A percentile compares a stretch with the other conserved stretches of the same genome.
Conservation (phyloP, 2,888 invertebrate genomes). For the Pantelozetes paolii region DNA sequence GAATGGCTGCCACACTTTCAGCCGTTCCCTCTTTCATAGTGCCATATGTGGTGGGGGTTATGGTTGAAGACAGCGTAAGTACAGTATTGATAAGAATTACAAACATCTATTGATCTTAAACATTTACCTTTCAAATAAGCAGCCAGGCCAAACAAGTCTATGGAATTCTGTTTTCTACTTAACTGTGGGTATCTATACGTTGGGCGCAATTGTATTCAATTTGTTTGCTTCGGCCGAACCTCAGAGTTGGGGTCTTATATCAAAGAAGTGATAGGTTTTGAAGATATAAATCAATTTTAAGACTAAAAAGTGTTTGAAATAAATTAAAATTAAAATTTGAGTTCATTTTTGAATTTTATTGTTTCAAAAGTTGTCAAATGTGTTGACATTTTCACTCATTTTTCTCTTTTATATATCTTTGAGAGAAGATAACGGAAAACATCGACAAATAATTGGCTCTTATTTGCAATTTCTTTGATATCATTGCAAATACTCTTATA, state of each 20-base stretch:
- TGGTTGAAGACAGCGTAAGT: conserved; percentile 34
- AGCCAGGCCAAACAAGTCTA: conserved; percentile 32
- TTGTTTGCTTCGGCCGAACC: conserved; percentile 48
- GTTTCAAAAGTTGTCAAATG: no score
- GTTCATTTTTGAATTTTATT: no score
- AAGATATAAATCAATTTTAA: no score
- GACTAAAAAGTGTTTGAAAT: no score
- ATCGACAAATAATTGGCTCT: no score
- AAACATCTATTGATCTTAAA: background rate
- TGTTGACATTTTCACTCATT: no score
- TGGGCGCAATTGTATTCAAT: conserved; percentile 49
- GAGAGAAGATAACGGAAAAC: no score
- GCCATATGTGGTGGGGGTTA: conserved; percentile 35
- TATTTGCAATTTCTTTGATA: no score
- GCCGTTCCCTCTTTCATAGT: conserved; percentile 22
- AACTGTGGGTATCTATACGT: conserved; percentile 53
- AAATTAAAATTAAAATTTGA: no score
- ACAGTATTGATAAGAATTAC: background rate
- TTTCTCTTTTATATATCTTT: no score
- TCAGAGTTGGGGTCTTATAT: conserved; percentile 46
- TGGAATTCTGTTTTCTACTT: conserved; percentile 53
- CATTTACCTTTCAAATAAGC: background rate
- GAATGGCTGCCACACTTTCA: conserved; percentile 18
- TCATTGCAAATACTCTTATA: background rate
- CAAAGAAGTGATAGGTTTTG: no score